phyloP scores from a whole-genome alignment of 1,140 invertebrate genomes.

The Lordiphosa stackelbergi region DNA sequence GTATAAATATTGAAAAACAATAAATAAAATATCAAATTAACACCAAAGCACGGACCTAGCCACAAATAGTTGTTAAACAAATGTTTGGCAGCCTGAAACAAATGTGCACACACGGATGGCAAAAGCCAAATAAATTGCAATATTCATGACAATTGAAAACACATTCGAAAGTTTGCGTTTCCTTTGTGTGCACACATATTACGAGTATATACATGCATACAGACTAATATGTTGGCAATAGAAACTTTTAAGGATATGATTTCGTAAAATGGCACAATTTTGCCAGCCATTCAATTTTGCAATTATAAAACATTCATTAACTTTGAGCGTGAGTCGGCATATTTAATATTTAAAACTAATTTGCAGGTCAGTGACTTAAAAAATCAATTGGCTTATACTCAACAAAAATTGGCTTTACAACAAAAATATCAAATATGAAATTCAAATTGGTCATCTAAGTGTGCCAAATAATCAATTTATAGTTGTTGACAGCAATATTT shows the following conservation, averaged over 20 bases:
- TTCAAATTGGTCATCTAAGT: background rate
- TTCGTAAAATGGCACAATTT: constrained; percentile 35
- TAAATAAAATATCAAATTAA: constrained; percentile 76
- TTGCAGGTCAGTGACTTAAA: constrained; percentile 14
- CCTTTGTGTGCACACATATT: constrained; percentile 55
- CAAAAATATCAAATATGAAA: background rate
- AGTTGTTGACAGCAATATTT: constrained; percentile 51
- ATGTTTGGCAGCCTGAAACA: constrained; percentile 44
- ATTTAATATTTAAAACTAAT: constrained; percentile 53
- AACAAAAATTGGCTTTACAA: too few species aligned
- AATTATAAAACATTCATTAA: constrained; percentile 49
- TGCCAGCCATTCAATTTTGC: constrained; percentile 40
- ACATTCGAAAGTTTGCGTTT: constrained; percentile 60
- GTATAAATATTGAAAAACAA: constrained; percentile 69
- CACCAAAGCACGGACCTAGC: constrained; percentile 48
- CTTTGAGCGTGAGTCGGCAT: constrained; percentile 17
- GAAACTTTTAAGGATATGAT: constrained; percentile 39
- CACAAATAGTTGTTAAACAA: constrained; percentile 57
- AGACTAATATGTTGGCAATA: constrained; percentile 15
- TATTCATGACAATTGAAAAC: constrained; percentile 73
- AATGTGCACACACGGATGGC: constrained; percentile 24
- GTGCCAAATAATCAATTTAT: constrained; percentile 34
- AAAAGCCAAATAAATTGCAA: constrained; percentile 71
- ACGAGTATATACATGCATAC: constrained; percentile 16
- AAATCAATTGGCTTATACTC: constrained; percentile 9